Base-by-base conservation (phyloP, 1,140 invertebrate genomes). In the Neodiprion lecontei region DNA sequence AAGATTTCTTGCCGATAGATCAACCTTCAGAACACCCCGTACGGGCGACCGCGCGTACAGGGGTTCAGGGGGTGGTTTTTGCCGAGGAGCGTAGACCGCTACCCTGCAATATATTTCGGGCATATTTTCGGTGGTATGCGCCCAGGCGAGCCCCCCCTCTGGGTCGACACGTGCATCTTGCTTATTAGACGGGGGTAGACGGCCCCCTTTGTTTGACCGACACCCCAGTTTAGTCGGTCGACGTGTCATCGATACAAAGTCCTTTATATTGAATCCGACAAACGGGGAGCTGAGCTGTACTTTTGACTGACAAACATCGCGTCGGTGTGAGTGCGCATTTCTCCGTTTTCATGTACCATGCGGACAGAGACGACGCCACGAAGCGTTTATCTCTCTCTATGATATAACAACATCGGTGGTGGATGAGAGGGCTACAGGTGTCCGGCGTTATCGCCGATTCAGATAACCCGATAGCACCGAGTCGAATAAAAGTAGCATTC, bases 211-310 rank as follows among this genome's bases (percentile, higher is more conserved):
- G 67, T 69, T 69, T 69, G 67, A 69, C 67, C 40, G 67, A 69
- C 67, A 47, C 67, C 67, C 67, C 67, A 61, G 21, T 69, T 69
- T 21, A 69, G 21, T 69, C 21, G 67, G 67, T 69, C 53, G 53
- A 61, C 40, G 21, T 69, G 67, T 69, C 67, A 69, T 69, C 67
- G 67, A 69, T 69, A 69, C 67, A 23, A 69, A 21, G 67, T 69
- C 40, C 21, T 47, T 21, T 21, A 21, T 69, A 21, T 69, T 21
- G 67, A 47, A 69, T 69, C 21, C 40, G 67, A 69, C 67, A 23
- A 69, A 21, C 67, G 67, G 11, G 53, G 28, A 14, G 11, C 53
- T 61, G 53, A 61, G 53, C 53, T 61, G 53, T 61, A 61, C 53
- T 61, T 61, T 61, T 61, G 53, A 61, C 53, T 61, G 53, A 61